Percentiles rank a stretch among this genome's conserved stretches.
phyloP scores from a whole-genome alignment of 2,888 invertebrate species.

The Dioctria rufipes region DNA sequence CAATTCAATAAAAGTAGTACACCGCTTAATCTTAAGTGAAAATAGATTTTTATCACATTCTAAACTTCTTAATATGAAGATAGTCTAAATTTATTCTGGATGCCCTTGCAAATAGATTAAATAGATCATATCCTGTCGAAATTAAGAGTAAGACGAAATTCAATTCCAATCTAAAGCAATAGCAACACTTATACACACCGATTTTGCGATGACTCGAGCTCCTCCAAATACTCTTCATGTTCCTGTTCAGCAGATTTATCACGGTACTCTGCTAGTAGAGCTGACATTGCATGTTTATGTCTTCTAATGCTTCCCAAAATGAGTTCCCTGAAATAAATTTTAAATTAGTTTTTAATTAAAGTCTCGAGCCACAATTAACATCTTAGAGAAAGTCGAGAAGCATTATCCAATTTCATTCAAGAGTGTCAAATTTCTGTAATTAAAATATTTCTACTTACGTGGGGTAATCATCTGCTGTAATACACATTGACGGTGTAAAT shows the following conservation, averaged over 20 bases:
- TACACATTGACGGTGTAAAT: slow-evolving; percentile 81
- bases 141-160: too few relatives aligned
- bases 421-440: background rate
- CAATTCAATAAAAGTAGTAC: too few relatives aligned
- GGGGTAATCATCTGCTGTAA: slow-evolving; percentile 83
- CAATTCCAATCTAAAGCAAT: background rate
- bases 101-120: too few relatives aligned
- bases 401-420: background rate
- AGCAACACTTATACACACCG: slow-evolving; percentile 62
- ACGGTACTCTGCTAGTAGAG: slow-evolving; percentile 81
- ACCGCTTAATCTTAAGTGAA: too few relatives aligned
- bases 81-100: too few relatives aligned
- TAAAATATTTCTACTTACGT: slow-evolving; percentile 72
- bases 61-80: too few relatives aligned
- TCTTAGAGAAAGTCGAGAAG: background rate
- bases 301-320: slow-evolving; percentile 78
- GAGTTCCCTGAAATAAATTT: slow-evolving; percentile 74
- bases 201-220: slow-evolving; percentile 65
- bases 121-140: too few relatives aligned
- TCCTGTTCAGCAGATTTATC: slow-evolving; percentile 73
- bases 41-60: too few relatives aligned
- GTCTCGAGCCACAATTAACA: background rate
- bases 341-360: background rate
- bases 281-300: slow-evolving; percentile 80
- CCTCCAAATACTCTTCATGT: slow-evolving; percentile 68